phyloP scores from a whole-genome alignment of 1,140 invertebrate species.

The Drosophila bocki region DNA sequence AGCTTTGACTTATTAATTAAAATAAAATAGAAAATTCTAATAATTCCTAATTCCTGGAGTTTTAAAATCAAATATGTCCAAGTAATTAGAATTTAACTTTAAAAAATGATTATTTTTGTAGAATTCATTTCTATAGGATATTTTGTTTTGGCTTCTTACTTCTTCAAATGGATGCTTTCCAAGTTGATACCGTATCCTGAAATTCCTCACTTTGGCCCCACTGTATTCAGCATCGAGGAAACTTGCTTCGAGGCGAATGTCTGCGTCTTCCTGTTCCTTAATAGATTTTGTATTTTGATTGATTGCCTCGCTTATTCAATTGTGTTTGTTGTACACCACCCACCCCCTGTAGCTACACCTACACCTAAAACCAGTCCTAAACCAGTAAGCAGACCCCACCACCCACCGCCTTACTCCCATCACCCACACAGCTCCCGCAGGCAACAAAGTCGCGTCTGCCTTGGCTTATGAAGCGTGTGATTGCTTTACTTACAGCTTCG shows the following conservation, averaged over 20 bases:
- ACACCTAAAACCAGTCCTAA: constrained; percentile 41
- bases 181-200: too few relatives aligned
- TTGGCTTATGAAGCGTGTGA: constrained; percentile 79
- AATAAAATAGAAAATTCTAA: too few relatives aligned
- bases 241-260: constrained; percentile 55
- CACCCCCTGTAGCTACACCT: constrained; percentile 5
- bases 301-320: constrained; percentile 83
- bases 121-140: too few relatives aligned
- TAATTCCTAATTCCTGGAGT: too few relatives aligned
- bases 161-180: neutral
- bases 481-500: constrained; percentile 78
- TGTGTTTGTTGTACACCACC: constrained; percentile 52
- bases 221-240: constrained; percentile 34
- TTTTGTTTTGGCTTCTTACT: neutral
- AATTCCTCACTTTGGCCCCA: constrained; percentile 8
- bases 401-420: neutral
- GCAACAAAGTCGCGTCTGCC: constrained; percentile 68
- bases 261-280: constrained; percentile 59
- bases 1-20: neutral
- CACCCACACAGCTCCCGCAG: neutral
- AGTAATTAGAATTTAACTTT: neutral
- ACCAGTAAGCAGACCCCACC: constrained; percentile 19
- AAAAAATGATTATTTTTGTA: too few relatives aligned
- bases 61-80: neutral
- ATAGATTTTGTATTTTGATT: constrained; percentile 84